Evolutionary conservation across 2,113 vertebrate species (phyloP), one percentile per base, ranked within the genome.

Genomic region (Monopterus albus): DNA sequence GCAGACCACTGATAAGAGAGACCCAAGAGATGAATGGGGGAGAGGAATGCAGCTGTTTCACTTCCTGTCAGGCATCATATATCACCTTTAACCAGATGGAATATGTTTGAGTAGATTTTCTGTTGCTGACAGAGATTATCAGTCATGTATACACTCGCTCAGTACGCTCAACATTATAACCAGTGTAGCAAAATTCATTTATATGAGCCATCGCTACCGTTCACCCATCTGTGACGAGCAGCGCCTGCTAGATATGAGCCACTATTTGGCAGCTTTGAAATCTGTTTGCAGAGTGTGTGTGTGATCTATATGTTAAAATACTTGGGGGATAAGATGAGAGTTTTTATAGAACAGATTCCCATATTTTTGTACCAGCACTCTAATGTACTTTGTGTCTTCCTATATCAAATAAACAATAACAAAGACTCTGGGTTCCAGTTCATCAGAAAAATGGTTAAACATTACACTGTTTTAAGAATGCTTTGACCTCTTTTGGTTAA

Each of bases 161-260:
- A 10, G 36, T 68, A 63, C 62, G 17, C 8, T 36, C 12, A 52
- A 66, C 46, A 29, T 47, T 77, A 53, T 52, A 50, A n/a, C 38
- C 38, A 78, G 14, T 62, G 36, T 52, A 69, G 15, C 1, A 0
- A 43, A 39, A 40, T 6, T 9, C 40, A n/a, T 60, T 25, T 72
- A 53, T 40, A 65, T 56, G 82, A 61, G 60, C 63, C 64, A 20
- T 13, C 7, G 6, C 59, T 33, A 63, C 26, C 69, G 33, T 56
- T 76, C 12, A 52, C n/a, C 25, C 64, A 20, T 73, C 25, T 69
- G 21, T 73, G 29, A 63, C 26, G 14, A 40, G 20, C 51, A 74
- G 28, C 25, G 2, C 57, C 72, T 86, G 82, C 76, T 65, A 81
- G 38, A 14, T 80, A 73, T 89, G 87, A 90, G 86, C 85, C 85